Conservation (phyloP, 2,797 vertebrate species). For the Capromys pilorides region DNA sequence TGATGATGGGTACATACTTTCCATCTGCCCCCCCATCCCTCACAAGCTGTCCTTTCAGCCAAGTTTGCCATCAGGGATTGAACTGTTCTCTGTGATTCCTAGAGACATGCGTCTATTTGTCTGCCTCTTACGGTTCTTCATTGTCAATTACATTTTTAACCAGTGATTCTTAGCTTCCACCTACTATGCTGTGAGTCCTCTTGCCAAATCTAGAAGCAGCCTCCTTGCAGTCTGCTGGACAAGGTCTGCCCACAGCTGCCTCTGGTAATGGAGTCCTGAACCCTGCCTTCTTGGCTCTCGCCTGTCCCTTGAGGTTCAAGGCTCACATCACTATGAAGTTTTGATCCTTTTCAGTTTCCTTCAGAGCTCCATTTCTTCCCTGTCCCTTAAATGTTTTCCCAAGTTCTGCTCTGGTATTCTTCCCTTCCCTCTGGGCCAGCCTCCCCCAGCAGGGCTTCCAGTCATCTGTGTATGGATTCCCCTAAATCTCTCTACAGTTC, state of each 20-base stretch:
- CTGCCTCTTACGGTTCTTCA: not conserved
- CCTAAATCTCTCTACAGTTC: not conserved
- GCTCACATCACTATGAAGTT: not conserved
- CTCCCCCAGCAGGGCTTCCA: not conserved
- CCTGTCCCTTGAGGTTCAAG: not conserved
- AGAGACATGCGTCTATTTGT: not conserved
- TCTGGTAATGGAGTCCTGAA: not conserved
- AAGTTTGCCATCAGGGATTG: not conserved
- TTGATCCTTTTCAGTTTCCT: not conserved
- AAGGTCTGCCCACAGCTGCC: not conserved
- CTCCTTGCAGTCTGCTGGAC: not conserved
- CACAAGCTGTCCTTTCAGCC: not conserved
- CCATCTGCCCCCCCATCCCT: not conserved
- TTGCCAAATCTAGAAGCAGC: not conserved
- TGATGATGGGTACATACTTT: not conserved
- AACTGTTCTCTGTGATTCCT: not conserved
- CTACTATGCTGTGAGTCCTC: not conserved
- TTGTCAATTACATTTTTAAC: not conserved
- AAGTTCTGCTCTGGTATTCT: not conserved
- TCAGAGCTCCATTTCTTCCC: not conserved
- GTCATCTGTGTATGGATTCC: not conserved
- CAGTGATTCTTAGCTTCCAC: not conserved
- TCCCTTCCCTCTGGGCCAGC: not conserved
- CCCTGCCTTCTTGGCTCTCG: not conserved
- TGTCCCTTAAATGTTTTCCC: not conserved